These are phyloP conservation scores for Chiridota heheva DNA, from an alignment of 35 echinoderm and acorn worm genomes.

Conservation along the genomic window DNA sequence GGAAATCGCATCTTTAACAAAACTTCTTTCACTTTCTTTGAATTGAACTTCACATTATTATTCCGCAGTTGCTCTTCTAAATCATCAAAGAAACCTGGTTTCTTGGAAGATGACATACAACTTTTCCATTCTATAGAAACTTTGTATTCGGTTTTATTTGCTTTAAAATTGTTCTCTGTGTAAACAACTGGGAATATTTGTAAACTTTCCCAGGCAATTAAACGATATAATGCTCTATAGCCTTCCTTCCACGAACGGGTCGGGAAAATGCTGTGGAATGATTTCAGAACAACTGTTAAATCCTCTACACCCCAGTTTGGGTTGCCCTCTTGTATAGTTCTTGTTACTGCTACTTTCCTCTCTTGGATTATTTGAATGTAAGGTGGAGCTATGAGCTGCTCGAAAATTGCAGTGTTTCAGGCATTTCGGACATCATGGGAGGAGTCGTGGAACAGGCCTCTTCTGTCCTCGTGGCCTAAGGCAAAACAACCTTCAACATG, in stretches of 20 bases:
- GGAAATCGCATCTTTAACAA: too few relatives aligned
- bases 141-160: too few relatives aligned
- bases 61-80: too few relatives aligned
- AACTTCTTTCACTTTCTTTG: too few relatives aligned
- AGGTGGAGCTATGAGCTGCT: constrained; percentile 38
- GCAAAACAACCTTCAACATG: constrained; percentile 69
- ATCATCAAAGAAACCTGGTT: too few relatives aligned
- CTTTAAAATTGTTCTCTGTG: too few relatives aligned
- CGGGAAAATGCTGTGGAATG: constrained; percentile 35
- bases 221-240: neutral
- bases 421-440: neutral
- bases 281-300: neutral
- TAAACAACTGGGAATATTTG: too few relatives aligned
- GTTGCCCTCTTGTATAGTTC: neutral
- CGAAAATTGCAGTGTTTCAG: constrained; percentile 46
- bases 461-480: constrained; percentile 22
- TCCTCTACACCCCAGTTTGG: neutral
- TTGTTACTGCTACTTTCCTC: neutral
- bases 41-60: too few relatives aligned
- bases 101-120: too few relatives aligned
- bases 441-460: constrained; percentile 29
- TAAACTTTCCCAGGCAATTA: neutral
- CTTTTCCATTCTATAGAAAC: too few relatives aligned
- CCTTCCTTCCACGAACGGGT: neutral
- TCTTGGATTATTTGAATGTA: constrained; percentile 27